Base-by-base conservation (phyloP, 2,888 invertebrate species). In the Bellardia pandia region DNA sequence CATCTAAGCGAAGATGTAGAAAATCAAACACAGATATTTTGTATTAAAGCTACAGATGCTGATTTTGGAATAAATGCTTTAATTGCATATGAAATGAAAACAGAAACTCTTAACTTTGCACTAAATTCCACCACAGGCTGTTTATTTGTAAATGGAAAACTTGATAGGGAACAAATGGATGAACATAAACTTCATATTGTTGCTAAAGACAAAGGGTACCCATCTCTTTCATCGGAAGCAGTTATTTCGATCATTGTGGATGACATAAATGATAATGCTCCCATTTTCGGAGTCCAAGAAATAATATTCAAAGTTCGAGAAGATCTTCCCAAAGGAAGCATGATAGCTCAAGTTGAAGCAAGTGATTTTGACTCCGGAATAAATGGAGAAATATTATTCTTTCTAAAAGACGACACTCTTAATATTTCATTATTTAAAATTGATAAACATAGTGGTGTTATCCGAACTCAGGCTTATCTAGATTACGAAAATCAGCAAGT, bases 401-500 rank as follows among this genome's bases (percentile, higher is more conserved):
- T 96, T n/a, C 94, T 98, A 78, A 95, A 96, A 84, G 97, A 97
- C 91, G 92, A 92, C 30, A 74, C 66, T 60, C 16, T 77, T 14
- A 90, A 91, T 45, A 88, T 88, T 13, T 89, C 87, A 56, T 69
- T 92, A 7, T 99, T 99, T 93, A 95, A 95, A 90, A 96, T 99
- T 86, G 99, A 99, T 92, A 94, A 95, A 75, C 93, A 96, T 48
- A 98, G 98, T 2, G 99, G 99, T 0, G 97, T 98, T 0, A 95
- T 99, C 83, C 95, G 98, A 40, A 96, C 98, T 2, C 95, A 95
- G 0, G 96, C 95, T 85, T 94, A 95, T 74, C 94, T 99, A 79
- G 98, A 99, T 94, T 99, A 97, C 93, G 98, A 99, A 92, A 96
- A 96, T 90, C 95, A 97, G 48, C 98, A 98, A 94, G 96, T 98